phyloP scores from a whole-genome alignment of 2,888 invertebrate species.

The Latrodectus hesperus region DNA sequence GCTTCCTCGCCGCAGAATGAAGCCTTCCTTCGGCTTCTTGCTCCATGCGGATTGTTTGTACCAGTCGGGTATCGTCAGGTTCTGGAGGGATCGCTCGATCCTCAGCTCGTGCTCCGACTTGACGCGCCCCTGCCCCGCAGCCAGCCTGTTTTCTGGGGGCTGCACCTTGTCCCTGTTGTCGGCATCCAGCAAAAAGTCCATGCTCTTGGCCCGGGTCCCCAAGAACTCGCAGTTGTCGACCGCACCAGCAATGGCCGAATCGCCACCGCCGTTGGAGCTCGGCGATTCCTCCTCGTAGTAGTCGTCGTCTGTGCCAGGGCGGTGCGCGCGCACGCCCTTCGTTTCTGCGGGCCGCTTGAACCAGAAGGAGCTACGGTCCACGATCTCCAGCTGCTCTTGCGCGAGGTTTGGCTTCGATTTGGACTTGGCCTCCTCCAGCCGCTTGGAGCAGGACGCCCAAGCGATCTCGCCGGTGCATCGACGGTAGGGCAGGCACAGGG shows the following conservation, averaged over 20 bases:
- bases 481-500: slow-evolving; percentile 53
- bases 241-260: slow-evolving; percentile 54
- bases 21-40: slow-evolving; percentile 66
- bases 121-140: slow-evolving; percentile 50
- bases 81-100: slow-evolving; percentile 93
- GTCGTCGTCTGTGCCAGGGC: slow-evolving; percentile 13
- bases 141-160: slow-evolving; percentile 92
- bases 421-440: slow-evolving; percentile 41
- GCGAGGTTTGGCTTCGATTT: slow-evolving; percentile 23
- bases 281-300: slow-evolving; percentile 32
- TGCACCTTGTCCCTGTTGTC: slow-evolving; percentile 89
- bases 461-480: slow-evolving; percentile 67
- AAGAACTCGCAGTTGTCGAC: slow-evolving; percentile 42
- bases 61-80: slow-evolving; percentile 96
- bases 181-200: slow-evolving; percentile 96
- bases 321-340: slow-evolving; percentile 55
- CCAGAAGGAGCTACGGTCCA: slow-evolving; percentile 22
- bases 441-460: slow-evolving; percentile 65
- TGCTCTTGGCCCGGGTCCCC: slow-evolving; percentile 82
- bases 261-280: slow-evolving; percentile 23
- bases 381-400: slow-evolving; percentile 63
- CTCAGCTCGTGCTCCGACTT: slow-evolving; percentile 92
- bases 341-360: slow-evolving; percentile 40
- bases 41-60: slow-evolving; percentile 80
- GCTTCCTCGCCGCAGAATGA: slow-evolving; percentile 62